phyloP scores from a whole-genome alignment of 2,113 vertebrate genomes.

The Sylvicapra grimmia region DNA sequence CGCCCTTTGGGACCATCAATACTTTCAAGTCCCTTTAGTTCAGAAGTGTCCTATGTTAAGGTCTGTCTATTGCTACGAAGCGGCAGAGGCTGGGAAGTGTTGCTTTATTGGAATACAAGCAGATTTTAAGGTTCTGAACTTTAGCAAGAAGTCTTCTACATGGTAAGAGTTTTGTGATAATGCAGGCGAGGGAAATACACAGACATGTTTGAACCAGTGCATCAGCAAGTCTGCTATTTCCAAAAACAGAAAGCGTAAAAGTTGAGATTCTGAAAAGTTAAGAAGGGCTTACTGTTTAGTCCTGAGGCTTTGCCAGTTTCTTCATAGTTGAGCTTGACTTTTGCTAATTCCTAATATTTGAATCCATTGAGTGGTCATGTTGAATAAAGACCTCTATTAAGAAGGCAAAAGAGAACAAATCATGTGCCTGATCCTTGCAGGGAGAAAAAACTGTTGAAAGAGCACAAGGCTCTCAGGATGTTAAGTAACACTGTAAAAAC shows the following conservation, averaged over 20 bases:
- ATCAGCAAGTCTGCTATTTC: neutral
- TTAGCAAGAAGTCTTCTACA: neutral
- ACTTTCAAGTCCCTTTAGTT: neutral
- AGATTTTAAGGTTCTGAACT: neutral
- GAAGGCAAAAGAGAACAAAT: neutral
- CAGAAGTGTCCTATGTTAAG: neutral
- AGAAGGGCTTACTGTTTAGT: constrained; percentile 21
- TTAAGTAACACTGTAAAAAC: constrained; percentile 35
- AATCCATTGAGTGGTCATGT: constrained; percentile 22
- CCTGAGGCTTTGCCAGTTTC: neutral
- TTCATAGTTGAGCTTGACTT: neutral
- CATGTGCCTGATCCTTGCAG: neutral
- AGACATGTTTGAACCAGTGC: neutral
- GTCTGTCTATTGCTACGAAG: neutral
- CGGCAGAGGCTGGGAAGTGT: neutral
- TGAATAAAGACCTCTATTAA: constrained; percentile 35
- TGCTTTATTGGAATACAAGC: neutral
- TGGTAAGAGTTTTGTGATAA: neutral
- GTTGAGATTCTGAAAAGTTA: neutral
- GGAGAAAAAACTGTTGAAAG: constrained; percentile 10
- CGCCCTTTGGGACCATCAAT: neutral
- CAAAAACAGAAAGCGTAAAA: constrained; percentile 13
- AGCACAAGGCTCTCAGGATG: neutral
- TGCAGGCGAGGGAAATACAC: neutral
- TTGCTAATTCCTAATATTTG: constrained; percentile 29